Base-by-base conservation (phyloP, 2,797 vertebrate species). In the Chelon auratus region DNA sequence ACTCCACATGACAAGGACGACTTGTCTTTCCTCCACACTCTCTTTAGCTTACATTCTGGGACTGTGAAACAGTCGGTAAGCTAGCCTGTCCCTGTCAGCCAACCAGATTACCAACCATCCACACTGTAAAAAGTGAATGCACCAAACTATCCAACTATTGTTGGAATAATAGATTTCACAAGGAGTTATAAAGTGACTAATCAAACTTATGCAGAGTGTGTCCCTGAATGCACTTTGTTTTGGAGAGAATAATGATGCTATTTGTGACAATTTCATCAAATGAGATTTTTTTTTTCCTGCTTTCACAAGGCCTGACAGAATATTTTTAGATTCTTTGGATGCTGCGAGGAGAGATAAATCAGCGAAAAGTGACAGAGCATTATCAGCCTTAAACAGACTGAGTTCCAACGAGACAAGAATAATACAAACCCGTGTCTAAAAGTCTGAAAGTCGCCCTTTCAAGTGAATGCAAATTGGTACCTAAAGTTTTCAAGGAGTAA, bases 401-500 rank as follows among this genome's bases (percentile, higher is more conserved):
- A 67, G 62, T 39, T 66, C 64, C 77, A 81, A 72, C 22, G 85
- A 86, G 81, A 81, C 71, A 17, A 64, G 75, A 83, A 82, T 77
- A 87, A 86, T 42, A 74, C 70, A 78, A 72, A 82, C 64, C 67
- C 55, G 45, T 77, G 66, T 87, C 77, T 84, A 63, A 89, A 87
- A 79, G 81, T 89, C 87, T 87, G 63, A 26, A 33, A 69, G 77
- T 56, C 65, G 47, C 62, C 51, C 58, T 87, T 91, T 90, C 76
- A 91, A 89, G 80, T 76, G 53, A 59, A 88, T 80, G 77, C 76
- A 88, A 90, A 91, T 85, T 68, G 50, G 58, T 85, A 78, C 61
- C 68, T 87, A 68, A 87, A 82, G 78, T 87, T 90, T 84, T 33
- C 50, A 68, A 78, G 69, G 53, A 59, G 77, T 62, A 74, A 59